Evolutionary conservation across 2,888 invertebrate species (phyloP), one percentile per base, ranked within the genome.

Genomic region (Acanthosepion esculentum): DNA sequence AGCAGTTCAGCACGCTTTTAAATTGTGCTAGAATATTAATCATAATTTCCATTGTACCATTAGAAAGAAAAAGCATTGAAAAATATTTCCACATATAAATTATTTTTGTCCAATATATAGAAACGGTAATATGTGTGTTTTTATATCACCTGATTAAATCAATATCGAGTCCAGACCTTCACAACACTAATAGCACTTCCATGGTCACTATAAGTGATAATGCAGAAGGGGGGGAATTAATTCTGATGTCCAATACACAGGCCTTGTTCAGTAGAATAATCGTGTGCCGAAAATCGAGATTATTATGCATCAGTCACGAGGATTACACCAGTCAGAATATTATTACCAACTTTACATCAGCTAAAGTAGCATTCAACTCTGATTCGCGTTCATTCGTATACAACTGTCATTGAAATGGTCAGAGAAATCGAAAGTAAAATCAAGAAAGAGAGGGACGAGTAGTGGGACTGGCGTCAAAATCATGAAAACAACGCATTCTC

Each of bases 281-380:
- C 5, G 78, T 78, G 78, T 33, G n/a, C n/a, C 18, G 78, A 78
- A 78, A 78, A 78, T n/a, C n/a, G 78, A 78, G 78, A 78, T 78
- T 78, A 78, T 78, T 78, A 78, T 33, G 78, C 78, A 33, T 78
- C 78, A 12, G 15, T n/a, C 78, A 33, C 78, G 78, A 15, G 78
- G 78, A 78, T 78, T 78, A 78, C 78, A 33, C 12, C 15, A 78
- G 78, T n/a, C 78, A 78, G 78, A n/a, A 78, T n/a, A 78, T 78
- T 78, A 78, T 78, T 78, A 78, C 78, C 78, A n/a, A n/a, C n/a
- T n/a, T 78, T 78, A 78, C n/a, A 78, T 78, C 78, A n/a, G 12
- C 78, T 78, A 78, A n/a, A 78, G 78, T 15, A 78, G 78, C n/a
- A 78, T 78, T 78, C 78, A 15, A 12, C n/a, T 78, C n/a, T 78